Evolutionary conservation across 2,888 invertebrate genomes (phyloP), one percentile per base, ranked within the genome.

Genomic region (Tolmerus cingulatus): DNA sequence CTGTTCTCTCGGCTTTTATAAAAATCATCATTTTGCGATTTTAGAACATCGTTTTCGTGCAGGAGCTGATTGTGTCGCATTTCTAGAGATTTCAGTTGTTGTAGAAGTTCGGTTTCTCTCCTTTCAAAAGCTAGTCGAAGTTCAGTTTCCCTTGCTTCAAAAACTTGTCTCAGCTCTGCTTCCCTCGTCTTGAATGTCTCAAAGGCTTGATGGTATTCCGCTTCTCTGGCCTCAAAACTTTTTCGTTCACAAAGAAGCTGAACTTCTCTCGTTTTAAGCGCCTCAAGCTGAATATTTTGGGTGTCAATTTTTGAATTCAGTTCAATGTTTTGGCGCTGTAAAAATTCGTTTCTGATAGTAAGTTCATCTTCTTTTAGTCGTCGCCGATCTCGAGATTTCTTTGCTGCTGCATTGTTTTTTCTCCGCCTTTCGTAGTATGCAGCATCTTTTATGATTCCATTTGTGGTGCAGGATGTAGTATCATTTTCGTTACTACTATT

Each of bases 341-440:
- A 93, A 90, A 96, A 96, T 0, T 97, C 96, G 0, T 97, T 97
- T 87, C 97, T 94, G 66, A 98, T 96, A 0, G 98, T 97, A 84
- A 98, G 96, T 90, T 98, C 97, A 89, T 98, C 97, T 91, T 99
- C 98, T 90, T 98, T 97, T 74, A 96, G 95, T 90, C 98, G 94
- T 87, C 99, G 94, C 0, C 97, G 95, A 90, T 99, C 98, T 3
- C 99, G 94, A 0, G 98, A 98, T 89, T 98, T 94, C 92, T 99
- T 99, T 0, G 99, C 99, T 0, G 99, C 98, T 89, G 96, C 97
- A 91, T 99, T 99, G 92, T 99, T 99, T 91, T 97, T 97, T 89
- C 96, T 95, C 12, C 98, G 93, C 87, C 98, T 95, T 90, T 97
- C 98, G 93, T 96, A 96, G 91, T 99, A 99, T 0, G 96, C 95